Percentiles rank a stretch among this genome's conserved stretches.
Conservation (phyloP, 2,888 invertebrate species). For the Phlogophora meticulosa region DNA sequence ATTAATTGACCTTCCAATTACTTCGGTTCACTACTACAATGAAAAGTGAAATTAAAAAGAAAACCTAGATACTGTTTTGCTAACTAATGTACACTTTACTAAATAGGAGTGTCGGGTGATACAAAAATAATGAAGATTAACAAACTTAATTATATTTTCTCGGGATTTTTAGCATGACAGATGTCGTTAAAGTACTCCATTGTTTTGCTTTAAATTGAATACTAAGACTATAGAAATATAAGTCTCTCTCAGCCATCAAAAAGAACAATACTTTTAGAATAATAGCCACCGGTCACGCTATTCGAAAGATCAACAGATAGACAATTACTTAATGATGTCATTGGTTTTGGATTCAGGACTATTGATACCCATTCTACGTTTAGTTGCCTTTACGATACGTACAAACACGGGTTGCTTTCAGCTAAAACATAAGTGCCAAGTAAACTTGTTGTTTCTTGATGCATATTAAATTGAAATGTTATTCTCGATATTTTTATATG, state of each 20-base stretch:
- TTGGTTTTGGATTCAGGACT: neutral
- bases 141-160: neutral
- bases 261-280: constrained; percentile 29
- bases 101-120: neutral
- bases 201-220: no score
- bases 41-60: neutral
- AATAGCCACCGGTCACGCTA: constrained; percentile 6
- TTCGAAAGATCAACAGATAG: constrained; percentile 4
- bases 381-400: neutral
- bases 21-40: neutral
- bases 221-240: neutral
- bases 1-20: constrained; percentile 40
- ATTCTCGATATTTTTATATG: no score
- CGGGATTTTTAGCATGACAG: no score
- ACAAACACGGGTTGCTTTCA: neutral
- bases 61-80: neutral
- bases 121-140: no score
- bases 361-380: neutral
- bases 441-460: no score
- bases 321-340: constrained; percentile 34
- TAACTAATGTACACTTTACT: no score
- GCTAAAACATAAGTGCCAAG: neutral
- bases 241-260: neutral
- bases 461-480: no score
- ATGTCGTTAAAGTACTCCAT: no score